A percentile compares a stretch with the other conserved stretches of the same genome.
These are phyloP conservation scores for Brachypterus glaber DNA, from an alignment of 2,888 invertebrate genomes.

Conservation along the genomic window DNA sequence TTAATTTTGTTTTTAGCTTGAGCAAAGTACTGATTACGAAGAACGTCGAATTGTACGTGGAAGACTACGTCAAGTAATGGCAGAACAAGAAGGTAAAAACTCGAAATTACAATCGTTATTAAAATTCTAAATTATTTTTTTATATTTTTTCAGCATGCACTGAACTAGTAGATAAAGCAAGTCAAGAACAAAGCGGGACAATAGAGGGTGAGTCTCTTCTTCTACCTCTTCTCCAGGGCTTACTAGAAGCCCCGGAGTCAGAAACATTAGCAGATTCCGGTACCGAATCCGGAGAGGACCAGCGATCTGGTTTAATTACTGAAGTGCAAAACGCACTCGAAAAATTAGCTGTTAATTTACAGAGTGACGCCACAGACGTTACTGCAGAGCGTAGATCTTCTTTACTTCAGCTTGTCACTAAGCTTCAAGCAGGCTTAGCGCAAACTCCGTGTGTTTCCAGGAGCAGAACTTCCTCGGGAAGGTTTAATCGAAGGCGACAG, in stretches of 20 bases:
- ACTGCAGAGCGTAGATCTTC: constrained; percentile 67
- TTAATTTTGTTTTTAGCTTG: constrained; percentile 55
- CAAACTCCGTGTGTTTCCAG: constrained; percentile 37
- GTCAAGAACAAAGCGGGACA: constrained; percentile 35
- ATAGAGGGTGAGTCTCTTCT: constrained; percentile 68
- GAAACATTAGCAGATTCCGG: constrained; percentile 51
- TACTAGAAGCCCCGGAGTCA: constrained; percentile 44
- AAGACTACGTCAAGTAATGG: constrained; percentile 74
- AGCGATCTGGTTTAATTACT: constrained; percentile 47
- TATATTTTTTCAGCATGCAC: constrained; percentile 41
- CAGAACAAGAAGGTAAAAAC: constrained; percentile 71
- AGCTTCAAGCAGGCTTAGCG: constrained; percentile 49
- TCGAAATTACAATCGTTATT: not conserved
- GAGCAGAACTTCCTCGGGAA: constrained; percentile 38
- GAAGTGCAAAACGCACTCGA: constrained; percentile 42
- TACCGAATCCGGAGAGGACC: constrained; percentile 61
- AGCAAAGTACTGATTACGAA: constrained; percentile 78
- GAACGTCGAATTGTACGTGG: constrained; percentile 73
- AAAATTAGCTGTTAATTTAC: constrained; percentile 37
- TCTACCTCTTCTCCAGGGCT: constrained; percentile 57
- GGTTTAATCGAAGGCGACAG: constrained; percentile 47
- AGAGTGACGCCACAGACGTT: constrained; percentile 38
- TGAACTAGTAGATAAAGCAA: constrained; percentile 44
- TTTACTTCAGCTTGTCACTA: constrained; percentile 62
- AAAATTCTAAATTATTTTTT: not conserved